Evolutionary conservation across 2,888 invertebrate species (phyloP), one percentile per base, ranked within the genome.

Genomic region (Monochamus alternatus): DNA sequence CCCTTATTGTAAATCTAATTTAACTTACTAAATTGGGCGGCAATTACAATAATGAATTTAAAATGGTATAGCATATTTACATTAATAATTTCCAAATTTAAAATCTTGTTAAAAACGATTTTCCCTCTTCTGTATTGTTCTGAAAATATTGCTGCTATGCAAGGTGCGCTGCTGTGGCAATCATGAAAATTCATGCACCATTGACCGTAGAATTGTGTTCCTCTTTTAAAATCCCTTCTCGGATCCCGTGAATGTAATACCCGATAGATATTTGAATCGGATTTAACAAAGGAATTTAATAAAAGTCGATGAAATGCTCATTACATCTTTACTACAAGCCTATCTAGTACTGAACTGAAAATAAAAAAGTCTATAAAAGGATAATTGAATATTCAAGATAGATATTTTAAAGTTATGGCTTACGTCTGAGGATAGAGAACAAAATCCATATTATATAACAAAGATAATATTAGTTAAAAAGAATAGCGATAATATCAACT

Each of bases 271-370:
- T 60, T 60, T 31, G n/a, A 60, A 59, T 59, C 59, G 32, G 60
- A 60, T 60, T 63, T 59, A 59, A 22, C 30, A 38, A 43, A 14
- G 43, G 43, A 43, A 63, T 38, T 63, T 63, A 63, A 63, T 63
- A 43, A 43, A 63, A 63, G n/a, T 47, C 8, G 43, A 63, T 14
- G 62, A n/a, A 62, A 63, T 38, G 43, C 43, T n/a, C 43, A n/a
- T 63, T 63, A 63, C 5, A 63, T 43, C 9, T 38, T n/a, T 62
- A 62, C n/a, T n/a, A 32, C 31, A 7, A 38, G 7, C n/a, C 14
- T 32, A 63, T 63, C 14, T 43, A 8, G 43, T 4, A 0, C 1
- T 7, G 38, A 63, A 63, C 38, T 62, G 62, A 3, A 62, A 60
- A 31, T 7, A 32, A 31, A 10, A 5, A 9, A 14, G n/a, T 63